Evolutionary conservation across 1,140 invertebrate species (phyloP).

Genomic region (Coelopa frigida): DNA sequence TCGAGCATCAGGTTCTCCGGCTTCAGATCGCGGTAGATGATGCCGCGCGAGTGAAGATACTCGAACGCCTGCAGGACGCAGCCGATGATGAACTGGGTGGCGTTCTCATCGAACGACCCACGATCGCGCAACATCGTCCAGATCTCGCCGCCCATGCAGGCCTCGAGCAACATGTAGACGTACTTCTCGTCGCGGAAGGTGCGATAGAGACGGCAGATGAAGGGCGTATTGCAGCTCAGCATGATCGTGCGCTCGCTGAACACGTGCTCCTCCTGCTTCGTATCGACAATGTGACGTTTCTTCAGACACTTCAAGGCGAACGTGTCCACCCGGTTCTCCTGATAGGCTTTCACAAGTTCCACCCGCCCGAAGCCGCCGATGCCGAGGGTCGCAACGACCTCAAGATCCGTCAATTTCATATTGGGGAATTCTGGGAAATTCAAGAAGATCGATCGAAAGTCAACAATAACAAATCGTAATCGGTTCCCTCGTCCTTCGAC

Average conservation of each 20-base stretch:
- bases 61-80: conserved; percentile 72
- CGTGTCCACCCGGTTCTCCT: conserved; percentile 47
- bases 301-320: conserved; percentile 73
- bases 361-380: conserved; percentile 73
- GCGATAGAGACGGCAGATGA: conserved; percentile 59
- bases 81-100: conserved; percentile 64
- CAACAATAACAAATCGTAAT: too few relatives aligned
- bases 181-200: conserved; percentile 80
- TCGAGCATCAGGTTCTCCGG: conserved; percentile 75
- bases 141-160: conserved; percentile 78
- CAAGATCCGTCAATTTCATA: conserved; percentile 58
- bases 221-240: conserved; percentile 54
- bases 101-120: conserved; percentile 66
- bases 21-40: conserved; percentile 75
- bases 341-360: conserved; percentile 60
- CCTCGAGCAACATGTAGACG: conserved; percentile 81
- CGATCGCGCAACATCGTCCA: conserved; percentile 72
- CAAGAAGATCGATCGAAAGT: too few relatives aligned
- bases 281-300: conserved; percentile 68
- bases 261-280: conserved; percentile 70
- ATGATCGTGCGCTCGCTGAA: conserved; percentile 70
- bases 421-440: conserved; percentile 51
- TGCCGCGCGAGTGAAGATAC: conserved; percentile 65
- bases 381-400: conserved; percentile 63
- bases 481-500: neutral